Conservation (phyloP, 2,113 vertebrate species). For the Charina bottae region DNA sequence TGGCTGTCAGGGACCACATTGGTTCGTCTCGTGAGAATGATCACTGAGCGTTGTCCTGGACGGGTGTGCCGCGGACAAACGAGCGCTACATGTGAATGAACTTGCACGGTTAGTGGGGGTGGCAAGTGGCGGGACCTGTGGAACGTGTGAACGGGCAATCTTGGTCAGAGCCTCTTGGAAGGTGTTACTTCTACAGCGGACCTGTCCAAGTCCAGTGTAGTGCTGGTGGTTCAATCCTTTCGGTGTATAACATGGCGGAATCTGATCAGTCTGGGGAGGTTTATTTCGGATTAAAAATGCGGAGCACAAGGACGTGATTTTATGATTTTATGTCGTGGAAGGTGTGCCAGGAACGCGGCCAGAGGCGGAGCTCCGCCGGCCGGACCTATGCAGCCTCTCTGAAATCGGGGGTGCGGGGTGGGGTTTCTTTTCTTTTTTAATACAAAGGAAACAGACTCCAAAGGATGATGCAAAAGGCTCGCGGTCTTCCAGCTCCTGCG, state of each 20-base stretch:
- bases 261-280: neutral
- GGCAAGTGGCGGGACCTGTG: neutral
- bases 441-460: neutral
- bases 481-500: neutral
- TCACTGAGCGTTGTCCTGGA: neutral
- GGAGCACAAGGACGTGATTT: neutral
- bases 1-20: neutral
- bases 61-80: neutral
- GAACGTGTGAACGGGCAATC: neutral
- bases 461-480: neutral
- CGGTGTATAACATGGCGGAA: neutral
- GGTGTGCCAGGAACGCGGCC: neutral
- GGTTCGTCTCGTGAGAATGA: neutral
- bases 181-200: neutral
- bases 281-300: neutral
- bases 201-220: neutral
- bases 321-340: neutral
- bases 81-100: neutral
- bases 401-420: neutral
- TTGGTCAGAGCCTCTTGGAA: no score
- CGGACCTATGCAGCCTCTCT: neutral
- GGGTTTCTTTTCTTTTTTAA: neutral
- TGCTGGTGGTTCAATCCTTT: neutral
- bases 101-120: neutral
- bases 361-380: neutral